A percentile compares a stretch with the other conserved stretches of the same genome.
phyloP scores from a whole-genome alignment of 2,113 vertebrate genomes.

The Colius striatus region DNA sequence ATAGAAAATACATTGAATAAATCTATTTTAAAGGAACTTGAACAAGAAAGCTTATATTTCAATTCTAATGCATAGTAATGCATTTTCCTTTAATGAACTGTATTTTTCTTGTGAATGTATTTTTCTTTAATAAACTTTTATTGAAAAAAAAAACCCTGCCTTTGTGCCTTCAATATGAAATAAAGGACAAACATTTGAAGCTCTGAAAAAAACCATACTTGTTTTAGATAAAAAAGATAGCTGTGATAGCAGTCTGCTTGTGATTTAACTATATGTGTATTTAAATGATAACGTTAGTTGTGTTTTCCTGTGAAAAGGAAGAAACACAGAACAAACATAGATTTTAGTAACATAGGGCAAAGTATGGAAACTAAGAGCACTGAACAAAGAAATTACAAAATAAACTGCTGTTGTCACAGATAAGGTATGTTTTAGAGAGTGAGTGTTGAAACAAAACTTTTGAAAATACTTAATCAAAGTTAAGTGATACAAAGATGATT shows the following conservation, averaged over 20 bases:
- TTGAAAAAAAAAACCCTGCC: accelerated
- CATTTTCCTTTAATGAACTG: not conserved
- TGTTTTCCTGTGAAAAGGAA: not conserved
- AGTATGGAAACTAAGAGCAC: not conserved
- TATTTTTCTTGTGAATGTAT: not conserved
- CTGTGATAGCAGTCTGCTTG: not conserved
- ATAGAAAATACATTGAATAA: not conserved
- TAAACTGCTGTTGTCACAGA: not conserved
- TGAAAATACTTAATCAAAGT: not conserved
- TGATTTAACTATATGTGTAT: not conserved
- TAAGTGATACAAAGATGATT: not conserved
- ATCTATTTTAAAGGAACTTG: not conserved
- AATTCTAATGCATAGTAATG: not conserved
- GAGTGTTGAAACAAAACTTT: not conserved
- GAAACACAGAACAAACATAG: not conserved
- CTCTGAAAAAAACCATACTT: not conserved
- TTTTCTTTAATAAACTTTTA: not conserved
- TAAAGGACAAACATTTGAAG: not conserved
- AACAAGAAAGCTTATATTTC: not conserved
- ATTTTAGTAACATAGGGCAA: not conserved
- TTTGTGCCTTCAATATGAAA: not conserved
- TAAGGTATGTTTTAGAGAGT: not conserved
- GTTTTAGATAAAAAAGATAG: not conserved
- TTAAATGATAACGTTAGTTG: not conserved
- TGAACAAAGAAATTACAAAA: not conserved